Conservation (phyloP, 2,113 vertebrate species). For the Solenodon paradoxus region DNA sequence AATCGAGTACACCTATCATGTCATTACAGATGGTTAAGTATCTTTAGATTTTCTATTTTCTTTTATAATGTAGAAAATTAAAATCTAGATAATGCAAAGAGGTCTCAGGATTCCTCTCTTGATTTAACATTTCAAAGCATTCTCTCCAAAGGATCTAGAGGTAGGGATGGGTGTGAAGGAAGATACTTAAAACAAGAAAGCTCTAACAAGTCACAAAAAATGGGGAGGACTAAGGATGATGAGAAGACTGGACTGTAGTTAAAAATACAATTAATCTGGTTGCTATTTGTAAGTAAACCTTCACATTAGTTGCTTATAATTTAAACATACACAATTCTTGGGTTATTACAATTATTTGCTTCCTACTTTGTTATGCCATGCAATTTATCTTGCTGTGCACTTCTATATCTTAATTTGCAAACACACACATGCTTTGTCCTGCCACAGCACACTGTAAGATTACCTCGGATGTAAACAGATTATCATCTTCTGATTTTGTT, state of each 20-base stretch:
- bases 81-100: neutral
- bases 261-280: neutral
- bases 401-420: constrained; percentile 14
- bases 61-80: neutral
- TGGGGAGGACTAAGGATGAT: neutral
- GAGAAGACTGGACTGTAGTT: neutral
- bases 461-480: constrained; percentile 52
- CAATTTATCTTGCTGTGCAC: neutral
- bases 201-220: neutral
- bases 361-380: neutral
- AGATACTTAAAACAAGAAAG: neutral
- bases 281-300: neutral
- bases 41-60: neutral
- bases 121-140: neutral
- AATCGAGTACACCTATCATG: neutral
- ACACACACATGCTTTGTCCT: constrained; percentile 51
- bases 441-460: neutral
- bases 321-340: neutral
- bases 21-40: neutral
- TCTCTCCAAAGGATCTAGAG: neutral
- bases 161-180: neutral
- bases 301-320: neutral
- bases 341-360: neutral
- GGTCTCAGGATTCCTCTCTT: neutral
- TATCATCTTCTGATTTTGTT: constrained; percentile 53